A percentile compares a stretch with the other conserved stretches of the same genome.
Evolutionary conservation across 2,113 vertebrate species (phyloP).

Genomic region (Scatophagus argus): DNA sequence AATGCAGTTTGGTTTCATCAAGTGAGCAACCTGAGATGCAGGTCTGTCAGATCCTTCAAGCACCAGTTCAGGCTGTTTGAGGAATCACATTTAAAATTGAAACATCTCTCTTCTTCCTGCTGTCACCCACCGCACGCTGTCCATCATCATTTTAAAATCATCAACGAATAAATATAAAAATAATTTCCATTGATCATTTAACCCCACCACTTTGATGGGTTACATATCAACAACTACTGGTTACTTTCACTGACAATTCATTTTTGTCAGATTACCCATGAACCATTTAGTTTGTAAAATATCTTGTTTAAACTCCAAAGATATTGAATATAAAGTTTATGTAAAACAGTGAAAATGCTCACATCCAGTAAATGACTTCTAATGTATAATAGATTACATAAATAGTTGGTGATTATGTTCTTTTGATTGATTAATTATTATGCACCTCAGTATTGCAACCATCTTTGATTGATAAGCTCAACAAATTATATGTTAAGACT

Average conservation of each 20-base stretch:
- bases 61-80: too few relatives aligned
- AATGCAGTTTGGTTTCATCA: constrained; percentile 20
- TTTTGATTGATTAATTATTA: background rate
- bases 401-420: background rate
- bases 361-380: too few relatives aligned
- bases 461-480: background rate
- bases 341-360: too few relatives aligned
- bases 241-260: too few relatives aligned
- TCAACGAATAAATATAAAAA: background rate
- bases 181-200: background rate
- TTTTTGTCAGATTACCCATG: background rate
- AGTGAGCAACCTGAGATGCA: background rate
- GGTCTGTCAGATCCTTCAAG: background rate
- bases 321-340: too few relatives aligned
- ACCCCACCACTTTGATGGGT: background rate
- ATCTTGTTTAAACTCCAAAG: too few relatives aligned
- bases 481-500: background rate
- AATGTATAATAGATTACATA: background rate
- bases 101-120: background rate
- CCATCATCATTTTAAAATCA: background rate
- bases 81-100: too few relatives aligned
- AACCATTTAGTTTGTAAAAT: background rate
- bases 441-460: background rate
- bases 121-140: background rate
- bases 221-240: background rate